Percentiles rank a stretch among this genome's conserved stretches.
These are phyloP conservation scores for Pterostichus madidus DNA, from an alignment of 2,888 invertebrate genomes.

Conservation along the genomic window DNA sequence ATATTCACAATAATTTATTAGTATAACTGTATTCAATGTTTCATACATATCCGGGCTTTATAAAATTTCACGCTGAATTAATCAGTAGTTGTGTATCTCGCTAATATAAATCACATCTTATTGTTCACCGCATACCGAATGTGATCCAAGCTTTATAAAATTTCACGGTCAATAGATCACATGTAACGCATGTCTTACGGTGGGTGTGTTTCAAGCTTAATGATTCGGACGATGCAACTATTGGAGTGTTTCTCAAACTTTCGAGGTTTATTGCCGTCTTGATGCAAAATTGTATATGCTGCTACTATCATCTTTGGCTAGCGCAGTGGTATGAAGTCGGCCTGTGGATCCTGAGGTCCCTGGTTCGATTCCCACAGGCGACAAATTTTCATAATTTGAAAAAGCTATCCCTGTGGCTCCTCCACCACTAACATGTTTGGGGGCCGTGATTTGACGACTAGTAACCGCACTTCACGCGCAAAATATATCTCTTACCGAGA, in stretches of 20 bases:
- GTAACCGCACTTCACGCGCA: too few relatives aligned
- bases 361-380: too few relatives aligned
- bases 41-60: conserved; percentile 29
- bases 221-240: neutral
- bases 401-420: too few relatives aligned
- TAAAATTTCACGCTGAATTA: conserved; percentile 32
- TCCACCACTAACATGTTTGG: too few relatives aligned
- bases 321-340: too few relatives aligned
- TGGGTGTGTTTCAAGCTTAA: conserved; percentile 26
- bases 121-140: conserved; percentile 18
- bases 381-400: too few relatives aligned
- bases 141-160: conserved; percentile 19
- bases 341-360: too few relatives aligned
- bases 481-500: too few relatives aligned
- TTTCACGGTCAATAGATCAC: conserved; percentile 46
- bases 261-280: too few relatives aligned
- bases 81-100: conserved; percentile 14
- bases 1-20: conserved; percentile 9
- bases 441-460: too few relatives aligned
- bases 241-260: neutral
- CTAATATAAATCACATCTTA: conserved; percentile 28
- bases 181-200: conserved; percentile 18
- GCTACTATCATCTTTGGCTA: too few relatives aligned
- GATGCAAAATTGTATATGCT: too few relatives aligned
- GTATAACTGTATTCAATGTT: conserved; percentile 17